These are phyloP conservation scores for Alviniconcha marisindica DNA, from an alignment of 1,140 invertebrate species.

Conservation along the genomic window DNA sequence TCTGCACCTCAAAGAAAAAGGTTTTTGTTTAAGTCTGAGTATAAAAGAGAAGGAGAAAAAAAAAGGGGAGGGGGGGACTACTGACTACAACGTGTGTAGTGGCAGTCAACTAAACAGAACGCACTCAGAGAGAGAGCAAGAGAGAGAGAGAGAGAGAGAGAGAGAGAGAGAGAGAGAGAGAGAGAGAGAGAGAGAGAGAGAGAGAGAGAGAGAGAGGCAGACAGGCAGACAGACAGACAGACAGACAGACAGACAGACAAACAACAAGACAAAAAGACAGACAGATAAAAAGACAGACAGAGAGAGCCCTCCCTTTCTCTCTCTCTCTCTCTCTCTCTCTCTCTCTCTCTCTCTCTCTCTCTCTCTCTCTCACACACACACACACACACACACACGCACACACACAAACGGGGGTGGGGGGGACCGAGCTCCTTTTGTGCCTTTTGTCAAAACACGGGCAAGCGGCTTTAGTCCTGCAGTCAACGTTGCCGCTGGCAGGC, in stretches of 20 bases:
- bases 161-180: not conserved
- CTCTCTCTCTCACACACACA: not conserved
- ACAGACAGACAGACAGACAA: not conserved
- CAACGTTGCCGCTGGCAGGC: no score
- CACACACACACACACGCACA: not conserved
- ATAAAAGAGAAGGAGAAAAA: no score
- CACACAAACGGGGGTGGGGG: not conserved
- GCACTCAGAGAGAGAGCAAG: not conserved
- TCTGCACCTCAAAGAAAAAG: no score
- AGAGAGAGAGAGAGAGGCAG: not conserved
- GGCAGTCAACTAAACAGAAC: no score
- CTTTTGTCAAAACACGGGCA: no score
- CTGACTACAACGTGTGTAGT: no score
- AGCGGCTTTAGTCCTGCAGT: no score
- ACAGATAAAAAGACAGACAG: not conserved
- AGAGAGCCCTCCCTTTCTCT: not conserved
- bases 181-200: not conserved
- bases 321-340: constrained; percentile 1
- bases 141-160: not conserved
- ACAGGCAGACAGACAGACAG: not conserved
- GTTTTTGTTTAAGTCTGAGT: no score
- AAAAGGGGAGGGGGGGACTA: no score
- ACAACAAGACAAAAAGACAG: not conserved
- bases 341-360: not conserved
- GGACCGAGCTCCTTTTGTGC: no score